Base-by-base conservation (phyloP, 1,140 invertebrate genomes). In the Neocloeon triangulifer region DNA sequence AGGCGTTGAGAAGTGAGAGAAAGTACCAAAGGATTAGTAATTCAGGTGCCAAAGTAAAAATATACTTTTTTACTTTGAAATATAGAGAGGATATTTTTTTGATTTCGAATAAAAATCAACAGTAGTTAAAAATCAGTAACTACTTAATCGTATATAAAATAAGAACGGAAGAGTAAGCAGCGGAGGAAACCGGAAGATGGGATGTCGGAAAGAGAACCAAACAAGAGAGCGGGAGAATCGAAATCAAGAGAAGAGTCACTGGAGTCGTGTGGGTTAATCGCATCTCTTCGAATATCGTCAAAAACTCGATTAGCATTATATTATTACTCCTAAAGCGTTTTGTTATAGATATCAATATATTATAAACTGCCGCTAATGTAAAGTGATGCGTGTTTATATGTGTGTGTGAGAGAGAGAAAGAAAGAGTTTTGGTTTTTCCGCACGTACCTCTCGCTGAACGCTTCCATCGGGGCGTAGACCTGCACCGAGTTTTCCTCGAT, bases 401-500 rank as follows among this genome's bases (percentile, higher is more conserved):
- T n/a, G n/a, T n/a, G 10, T 7, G n/a, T 9, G 9, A 20, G 19
- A 13, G 20, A 19, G 37, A 20, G 41, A n/a, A n/a, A n/a, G n/a
- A n/a, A n/a, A n/a, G n/a, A n/a, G n/a, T n/a, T n/a, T n/a, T n/a
- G n/a, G n/a, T n/a, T n/a, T n/a, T n/a, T n/a, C n/a, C n/a, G n/a
- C 39, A 66, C 76, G 73, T 73, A 96, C 92, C 84, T 94, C 66
- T 96, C 88, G 43, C 82, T 89, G 61, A 94, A 97, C 57, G 92
- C 82, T 56, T 89, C 82, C 61, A 80, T 77, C 48, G 91, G 84
- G 15, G 89, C 88, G 58, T 96, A 97, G 46, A 80, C 91, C 56
- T 98, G 94, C 17, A 97, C 89, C 35, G 85, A 91, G 52, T 94
- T 88, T 52, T 95, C 88, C 58, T 97, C 89, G 35, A 98, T 91